phyloP scores from a whole-genome alignment of 1,140 invertebrate species.

The Aphaenogaster floridana region DNA sequence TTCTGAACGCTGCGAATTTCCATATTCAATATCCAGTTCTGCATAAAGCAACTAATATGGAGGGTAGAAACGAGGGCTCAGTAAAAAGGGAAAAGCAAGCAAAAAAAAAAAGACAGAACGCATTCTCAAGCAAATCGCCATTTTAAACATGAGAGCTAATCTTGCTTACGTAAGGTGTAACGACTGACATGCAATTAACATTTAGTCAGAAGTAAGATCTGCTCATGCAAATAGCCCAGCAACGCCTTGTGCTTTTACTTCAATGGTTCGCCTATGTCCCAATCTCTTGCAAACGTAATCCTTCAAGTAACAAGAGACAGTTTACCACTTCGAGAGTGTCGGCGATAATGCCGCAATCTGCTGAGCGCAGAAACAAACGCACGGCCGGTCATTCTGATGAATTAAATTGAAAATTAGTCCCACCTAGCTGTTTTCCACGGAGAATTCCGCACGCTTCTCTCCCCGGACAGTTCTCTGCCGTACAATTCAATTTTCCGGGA shows the following conservation, averaged over 20 bases:
- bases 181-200: conserved; percentile 9
- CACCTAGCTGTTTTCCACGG: conserved; percentile 37
- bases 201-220: conserved; percentile 1
- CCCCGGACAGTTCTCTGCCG: conserved; percentile 21
- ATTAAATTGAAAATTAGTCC: conserved; percentile 66
- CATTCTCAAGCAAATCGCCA: neutral
- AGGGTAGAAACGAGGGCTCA: neutral
- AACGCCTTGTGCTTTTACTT: neutral
- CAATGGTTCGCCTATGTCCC: neutral
- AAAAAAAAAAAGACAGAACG: neutral
- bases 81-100: neutral
- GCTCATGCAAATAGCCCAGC: neutral
- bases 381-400: conserved; percentile 20
- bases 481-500: conserved; percentile 68
- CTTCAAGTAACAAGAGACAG: conserved; percentile 32
- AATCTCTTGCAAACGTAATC: conserved; percentile 9
- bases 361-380: conserved; percentile 28
- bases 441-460: neutral
- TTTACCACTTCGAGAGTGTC: conserved; percentile 14
- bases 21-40: conserved; percentile 53
- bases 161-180: neutral
- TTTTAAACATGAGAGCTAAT: neutral
- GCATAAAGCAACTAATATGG: conserved; percentile 37
- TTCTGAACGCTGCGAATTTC: conserved; percentile 25
- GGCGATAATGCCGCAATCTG: conserved; percentile 46